phyloP scores from a whole-genome alignment of 2,888 invertebrate genomes.

The Apotomis betuletana region DNA sequence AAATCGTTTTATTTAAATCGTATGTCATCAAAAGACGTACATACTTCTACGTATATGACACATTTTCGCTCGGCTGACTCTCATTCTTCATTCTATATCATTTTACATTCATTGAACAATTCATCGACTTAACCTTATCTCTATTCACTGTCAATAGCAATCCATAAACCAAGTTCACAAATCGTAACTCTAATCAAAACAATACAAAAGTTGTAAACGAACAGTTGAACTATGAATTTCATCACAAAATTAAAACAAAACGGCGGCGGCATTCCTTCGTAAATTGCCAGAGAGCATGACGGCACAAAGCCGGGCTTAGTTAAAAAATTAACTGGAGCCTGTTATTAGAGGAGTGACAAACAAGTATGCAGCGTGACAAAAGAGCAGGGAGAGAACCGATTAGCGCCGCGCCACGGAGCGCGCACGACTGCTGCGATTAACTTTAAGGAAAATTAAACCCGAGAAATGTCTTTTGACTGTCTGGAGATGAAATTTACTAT shows the following conservation, averaged over 20 bases:
- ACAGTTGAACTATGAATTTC: conserved; percentile 10
- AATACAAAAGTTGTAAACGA: not conserved
- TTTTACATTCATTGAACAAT: too few species aligned
- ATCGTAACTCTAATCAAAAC: not conserved
- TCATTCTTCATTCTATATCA: too few species aligned
- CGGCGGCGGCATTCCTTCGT: conserved; percentile 3
- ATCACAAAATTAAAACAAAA: conserved; percentile 29
- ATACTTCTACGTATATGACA: too few species aligned
- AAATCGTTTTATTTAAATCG: too few species aligned
- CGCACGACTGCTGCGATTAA: conserved; percentile 41
- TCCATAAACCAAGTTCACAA: too few species aligned
- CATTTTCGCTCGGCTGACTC: too few species aligned
- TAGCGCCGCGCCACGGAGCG: conserved; percentile 60
- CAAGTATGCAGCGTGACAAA: conserved; percentile 68
- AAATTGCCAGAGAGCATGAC: conserved; percentile 23
- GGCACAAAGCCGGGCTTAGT: conserved; percentile 9
- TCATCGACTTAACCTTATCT: too few species aligned
- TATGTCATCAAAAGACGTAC: too few species aligned
- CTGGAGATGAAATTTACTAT: too few species aligned
- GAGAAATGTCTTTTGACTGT: too few species aligned
- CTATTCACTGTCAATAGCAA: too few species aligned
- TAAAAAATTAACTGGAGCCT: conserved; percentile 18
- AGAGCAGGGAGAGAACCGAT: conserved; percentile 70
- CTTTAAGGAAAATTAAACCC: not conserved
- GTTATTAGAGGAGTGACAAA: conserved; percentile 37